A percentile compares a stretch with the other conserved stretches of the same genome.
These are phyloP conservation scores for Coecobrya sp. DNA, from an alignment of 2,888 invertebrate genomes.

Conservation along the genomic window DNA sequence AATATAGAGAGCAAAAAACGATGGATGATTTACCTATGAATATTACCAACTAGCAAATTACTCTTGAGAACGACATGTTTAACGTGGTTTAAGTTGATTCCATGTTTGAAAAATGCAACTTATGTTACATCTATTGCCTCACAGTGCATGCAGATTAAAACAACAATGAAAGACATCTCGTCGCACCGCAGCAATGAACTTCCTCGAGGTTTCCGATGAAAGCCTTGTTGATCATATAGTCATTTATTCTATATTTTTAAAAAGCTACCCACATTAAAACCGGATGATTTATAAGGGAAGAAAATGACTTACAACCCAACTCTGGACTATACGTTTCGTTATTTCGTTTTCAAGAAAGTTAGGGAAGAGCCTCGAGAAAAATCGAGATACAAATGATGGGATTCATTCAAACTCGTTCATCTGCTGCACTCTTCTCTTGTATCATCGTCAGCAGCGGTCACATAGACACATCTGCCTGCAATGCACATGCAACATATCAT, in stretches of 20 bases:
- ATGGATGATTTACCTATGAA: not conserved
- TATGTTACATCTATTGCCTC: constrained; percentile 10
- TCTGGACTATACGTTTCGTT: constrained; percentile 24
- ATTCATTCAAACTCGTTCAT: constrained; percentile 76
- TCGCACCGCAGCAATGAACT: not conserved
- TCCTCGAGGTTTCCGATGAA: not conserved
- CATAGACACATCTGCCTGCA: constrained; percentile 67
- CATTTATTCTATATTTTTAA: not conserved
- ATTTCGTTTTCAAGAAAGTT: constrained; percentile 9
- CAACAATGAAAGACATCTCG: not conserved
- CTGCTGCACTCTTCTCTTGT: constrained; percentile 42
- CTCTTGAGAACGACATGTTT: not conserved
- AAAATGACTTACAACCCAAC: not conserved
- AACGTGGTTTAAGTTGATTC: constrained; percentile 20
- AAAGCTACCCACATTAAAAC: not conserved
- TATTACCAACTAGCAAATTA: not conserved
- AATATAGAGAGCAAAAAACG: not conserved
- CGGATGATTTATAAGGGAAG: constrained; percentile 30
- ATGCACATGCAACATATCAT: constrained; percentile 16
- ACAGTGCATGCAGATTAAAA: constrained; percentile 20
- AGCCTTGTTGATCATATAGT: not conserved
- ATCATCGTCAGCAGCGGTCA: constrained; percentile 4
- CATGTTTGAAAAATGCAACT: constrained; percentile 27
- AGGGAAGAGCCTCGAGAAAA: constrained; percentile 31
- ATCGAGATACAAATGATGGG: constrained; percentile 47